These are phyloP conservation scores for Baronia brevicornis DNA, from an alignment of 2,888 invertebrate species.

Conservation along the genomic window DNA sequence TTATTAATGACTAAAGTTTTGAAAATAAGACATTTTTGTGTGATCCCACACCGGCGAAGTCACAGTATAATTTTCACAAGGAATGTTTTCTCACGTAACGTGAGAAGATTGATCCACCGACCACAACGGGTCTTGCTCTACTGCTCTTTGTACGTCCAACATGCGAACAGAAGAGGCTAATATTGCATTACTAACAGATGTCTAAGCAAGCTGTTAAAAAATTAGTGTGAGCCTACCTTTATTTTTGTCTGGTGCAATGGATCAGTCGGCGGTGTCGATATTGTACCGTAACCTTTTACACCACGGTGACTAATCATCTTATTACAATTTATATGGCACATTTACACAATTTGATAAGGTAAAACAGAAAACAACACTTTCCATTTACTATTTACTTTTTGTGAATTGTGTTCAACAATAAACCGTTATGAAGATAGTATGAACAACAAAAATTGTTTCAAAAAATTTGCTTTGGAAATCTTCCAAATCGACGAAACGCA, in stretches of 20 bases:
- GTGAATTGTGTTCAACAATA: too few relatives aligned
- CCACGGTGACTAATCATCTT: slow-evolving; percentile 24
- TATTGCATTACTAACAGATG: too few relatives aligned
- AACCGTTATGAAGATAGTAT: too few relatives aligned
- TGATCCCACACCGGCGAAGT: slow-evolving; percentile 13
- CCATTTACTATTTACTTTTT: too few relatives aligned
- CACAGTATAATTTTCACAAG: slow-evolving; percentile 16
- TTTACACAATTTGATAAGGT: slow-evolving; percentile 23
- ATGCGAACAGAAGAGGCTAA: not conserved
- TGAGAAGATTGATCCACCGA: slow-evolving; percentile 27
- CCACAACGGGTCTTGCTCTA: slow-evolving; percentile 26
- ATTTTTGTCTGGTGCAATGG: too few relatives aligned
- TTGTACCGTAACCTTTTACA: too few relatives aligned
- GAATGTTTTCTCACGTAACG: slow-evolving; percentile 33
- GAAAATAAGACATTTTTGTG: not conserved
- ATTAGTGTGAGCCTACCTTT: too few relatives aligned
- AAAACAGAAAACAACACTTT: slow-evolving; percentile 14
- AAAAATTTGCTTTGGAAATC: too few relatives aligned
- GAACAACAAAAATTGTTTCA: too few relatives aligned
- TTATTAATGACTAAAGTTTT: slow-evolving; percentile 2
- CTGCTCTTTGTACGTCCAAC: slow-evolving; percentile 16
- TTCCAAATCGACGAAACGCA: too few relatives aligned
- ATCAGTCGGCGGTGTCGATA: too few relatives aligned
- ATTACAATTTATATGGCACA: slow-evolving; percentile 13
- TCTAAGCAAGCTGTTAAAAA: too few relatives aligned